Evolutionary conservation across 2,797 vertebrate genomes (phyloP).

Genomic region (Leptoclinus maculatus): DNA sequence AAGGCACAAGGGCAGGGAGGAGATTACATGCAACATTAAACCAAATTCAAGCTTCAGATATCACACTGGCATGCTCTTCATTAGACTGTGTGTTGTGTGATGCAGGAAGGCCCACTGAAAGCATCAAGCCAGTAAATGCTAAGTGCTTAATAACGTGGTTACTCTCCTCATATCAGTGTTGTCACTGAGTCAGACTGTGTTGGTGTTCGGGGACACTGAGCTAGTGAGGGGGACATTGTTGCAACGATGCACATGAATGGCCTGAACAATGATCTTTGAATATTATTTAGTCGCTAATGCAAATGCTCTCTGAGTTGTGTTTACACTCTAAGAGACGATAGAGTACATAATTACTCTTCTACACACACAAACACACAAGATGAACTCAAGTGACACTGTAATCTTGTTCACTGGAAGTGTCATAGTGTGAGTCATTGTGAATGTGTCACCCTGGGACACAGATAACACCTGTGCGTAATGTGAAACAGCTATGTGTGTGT

Average conservation of each 20-base stretch:
- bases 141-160: conserved; percentile 29
- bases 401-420: conserved; percentile 8
- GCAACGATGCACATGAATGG: conserved; percentile 16
- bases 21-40: conserved; percentile 15
- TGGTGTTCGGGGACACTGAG: conserved; percentile 31
- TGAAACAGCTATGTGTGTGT: conserved; percentile 34
- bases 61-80: conserved; percentile 1
- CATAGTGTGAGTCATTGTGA: conserved; percentile 33
- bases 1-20: background rate
- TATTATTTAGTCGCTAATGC: conserved; percentile 19
- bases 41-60: conserved; percentile 20
- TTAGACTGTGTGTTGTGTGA: background rate
- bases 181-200: conserved; percentile 45
- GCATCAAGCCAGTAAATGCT: conserved; percentile 33
- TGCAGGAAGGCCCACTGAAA: conserved; percentile 13
- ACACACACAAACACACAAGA: conserved; percentile 2
- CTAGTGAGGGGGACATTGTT: conserved; percentile 3
- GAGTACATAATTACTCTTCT: conserved; percentile 10
- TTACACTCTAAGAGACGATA: conserved; percentile 10
- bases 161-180: conserved; percentile 4
- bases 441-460: conserved; percentile 42
- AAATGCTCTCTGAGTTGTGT: background rate
- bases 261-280: conserved; percentile 14
- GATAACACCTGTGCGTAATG: conserved; percentile 47
- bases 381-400: conserved; percentile 26